Base-by-base conservation (phyloP, 2,113 vertebrate genomes). In the Coregonus clupeaformis region DNA sequence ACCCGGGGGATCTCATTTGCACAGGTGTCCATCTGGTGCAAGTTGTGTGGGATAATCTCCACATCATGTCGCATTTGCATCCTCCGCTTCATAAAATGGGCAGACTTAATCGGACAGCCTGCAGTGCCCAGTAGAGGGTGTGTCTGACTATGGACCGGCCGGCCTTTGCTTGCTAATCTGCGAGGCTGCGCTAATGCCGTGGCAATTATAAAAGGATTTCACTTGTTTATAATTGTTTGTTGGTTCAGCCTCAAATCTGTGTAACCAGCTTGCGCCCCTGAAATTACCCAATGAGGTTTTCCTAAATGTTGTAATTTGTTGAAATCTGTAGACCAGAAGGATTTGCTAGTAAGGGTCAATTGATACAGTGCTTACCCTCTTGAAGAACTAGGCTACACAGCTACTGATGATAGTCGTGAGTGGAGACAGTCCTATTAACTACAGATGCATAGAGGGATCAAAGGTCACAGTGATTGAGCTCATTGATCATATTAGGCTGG, bases 21-120 rank as follows among this genome's bases (percentile, higher is more conserved):
- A 83, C 90, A 92, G 88, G 88, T 91, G 90, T 89, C 91, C 91
- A 92, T 92, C 90, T 92, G 90, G 82, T 88, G 65, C 77, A 72
- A 85, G 81, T 85, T 89, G 89, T 91, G 83, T 85, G 78, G 76
- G 83, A 88, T 92, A 89, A 92, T 93, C 87, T 89, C 85, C 84
- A 86, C 88, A 90, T 91, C 88, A 88, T 89, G 89, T 90, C 80
- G 77, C 81, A 92, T 92, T 91, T 91, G 83, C 83, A 87, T 90
- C 73, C n/a, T n/a, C 20, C 18, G 74, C 78, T 81, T 85, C 77
- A 36, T 66, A 66, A 76, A 60, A 73, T 60, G 20, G 57, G 60
- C 74, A 70, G 75, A 69, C 65, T 80, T 47, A 73, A 60, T 73
- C 65, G 6, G 63, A 67, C 78, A 24, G n/a, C 20, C 24, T 7